Evolutionary conservation across 2,888 invertebrate genomes (phyloP).

Genomic region (Gandaritis pyraliata): DNA sequence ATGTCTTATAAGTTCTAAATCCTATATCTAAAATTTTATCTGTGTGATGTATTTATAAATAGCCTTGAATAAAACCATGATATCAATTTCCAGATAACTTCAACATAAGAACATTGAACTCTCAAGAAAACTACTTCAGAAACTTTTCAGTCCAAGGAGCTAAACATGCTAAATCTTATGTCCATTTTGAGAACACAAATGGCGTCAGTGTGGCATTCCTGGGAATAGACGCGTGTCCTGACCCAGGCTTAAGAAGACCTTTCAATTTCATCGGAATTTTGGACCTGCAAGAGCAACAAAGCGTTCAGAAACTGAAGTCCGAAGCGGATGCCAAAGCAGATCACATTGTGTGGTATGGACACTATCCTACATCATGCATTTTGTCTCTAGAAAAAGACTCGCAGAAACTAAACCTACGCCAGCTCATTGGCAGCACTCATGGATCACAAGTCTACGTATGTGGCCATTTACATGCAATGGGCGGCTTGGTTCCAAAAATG

Average conservation of each 20-base stretch:
- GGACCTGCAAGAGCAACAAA: constrained; percentile 82
- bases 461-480: constrained; percentile 95
- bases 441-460: constrained; percentile 91
- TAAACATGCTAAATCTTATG: constrained; percentile 88
- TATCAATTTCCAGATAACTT: constrained; percentile 90
- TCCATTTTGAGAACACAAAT: constrained; percentile 83
- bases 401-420: constrained; percentile 78
- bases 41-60: background rate
- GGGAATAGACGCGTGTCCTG: constrained; percentile 93
- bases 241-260: constrained; percentile 93
- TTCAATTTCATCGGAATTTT: constrained; percentile 95
- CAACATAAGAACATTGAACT: constrained; percentile 88
- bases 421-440: constrained; percentile 84
- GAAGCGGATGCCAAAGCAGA: constrained; percentile 79
- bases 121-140: constrained; percentile 89
- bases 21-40: background rate
- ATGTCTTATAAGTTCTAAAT: too few species aligned
- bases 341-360: constrained; percentile 89
- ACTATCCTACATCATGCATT: constrained; percentile 96
- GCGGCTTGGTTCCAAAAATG: constrained; percentile 92
- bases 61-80: background rate
- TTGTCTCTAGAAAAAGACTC: constrained; percentile 83
- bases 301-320: constrained; percentile 82
- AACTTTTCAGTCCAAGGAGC: constrained; percentile 92
- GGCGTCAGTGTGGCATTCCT: constrained; percentile 90